Conservation (phyloP, 2,113 vertebrate genomes). For the Lycocorax pyrrhopterus region DNA sequence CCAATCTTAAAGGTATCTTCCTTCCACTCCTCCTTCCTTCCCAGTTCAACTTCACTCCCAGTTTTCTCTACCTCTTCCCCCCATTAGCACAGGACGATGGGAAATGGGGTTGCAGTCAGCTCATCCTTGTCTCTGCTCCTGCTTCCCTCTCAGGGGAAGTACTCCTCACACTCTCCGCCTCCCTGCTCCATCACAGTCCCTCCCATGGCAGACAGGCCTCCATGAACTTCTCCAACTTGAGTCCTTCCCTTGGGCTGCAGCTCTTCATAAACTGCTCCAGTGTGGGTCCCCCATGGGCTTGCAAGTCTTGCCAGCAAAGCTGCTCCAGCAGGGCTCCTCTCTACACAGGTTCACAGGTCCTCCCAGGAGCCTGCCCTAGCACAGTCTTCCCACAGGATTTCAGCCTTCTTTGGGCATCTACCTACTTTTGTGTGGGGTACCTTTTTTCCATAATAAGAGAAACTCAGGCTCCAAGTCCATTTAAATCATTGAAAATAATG, state of each 20-base stretch:
- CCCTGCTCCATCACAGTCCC: neutral
- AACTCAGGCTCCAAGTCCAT: neutral
- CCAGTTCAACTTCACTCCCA: neutral
- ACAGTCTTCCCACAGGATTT: neutral
- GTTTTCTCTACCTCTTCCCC: neutral
- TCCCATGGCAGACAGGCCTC: neutral
- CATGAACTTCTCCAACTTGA: neutral
- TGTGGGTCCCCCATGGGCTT: fast-evolving
- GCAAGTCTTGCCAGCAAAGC: neutral
- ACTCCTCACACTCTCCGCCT: neutral
- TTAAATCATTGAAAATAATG: neutral
- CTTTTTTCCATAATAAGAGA: neutral
- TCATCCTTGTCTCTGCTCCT: neutral
- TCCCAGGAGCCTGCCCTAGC: neutral
- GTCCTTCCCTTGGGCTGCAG: neutral
- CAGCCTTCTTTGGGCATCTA: neutral
- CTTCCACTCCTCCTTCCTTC: neutral
- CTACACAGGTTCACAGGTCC: neutral
- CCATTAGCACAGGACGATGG: no score
- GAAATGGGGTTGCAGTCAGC: neutral
- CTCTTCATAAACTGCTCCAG: neutral
- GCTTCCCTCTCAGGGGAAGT: neutral
- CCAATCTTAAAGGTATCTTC: neutral
- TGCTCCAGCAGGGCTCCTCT: neutral
- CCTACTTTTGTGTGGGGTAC: neutral